Percentiles rank a stretch among this genome's conserved stretches.
These are phyloP conservation scores for Pygoscelis adeliae DNA, from an alignment of 2,113 vertebrate species.

Conservation along the genomic window DNA sequence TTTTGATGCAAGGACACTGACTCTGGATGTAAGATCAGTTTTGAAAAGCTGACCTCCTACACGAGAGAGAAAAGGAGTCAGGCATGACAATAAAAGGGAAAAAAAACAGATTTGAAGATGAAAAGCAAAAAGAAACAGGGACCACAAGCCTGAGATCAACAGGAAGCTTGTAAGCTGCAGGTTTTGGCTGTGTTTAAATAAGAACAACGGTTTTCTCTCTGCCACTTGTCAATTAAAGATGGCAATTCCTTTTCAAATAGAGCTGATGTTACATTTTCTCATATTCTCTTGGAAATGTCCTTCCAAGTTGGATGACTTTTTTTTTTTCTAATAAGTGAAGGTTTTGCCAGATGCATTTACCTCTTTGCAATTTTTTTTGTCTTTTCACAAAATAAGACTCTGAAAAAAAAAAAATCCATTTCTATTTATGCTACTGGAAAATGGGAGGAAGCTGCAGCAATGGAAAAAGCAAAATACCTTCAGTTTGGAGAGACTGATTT, in stretches of 20 bases:
- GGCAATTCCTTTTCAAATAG: background rate
- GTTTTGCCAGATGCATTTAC: background rate
- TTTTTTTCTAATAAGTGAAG: background rate
- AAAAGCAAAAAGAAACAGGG: background rate
- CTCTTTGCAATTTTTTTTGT: background rate
- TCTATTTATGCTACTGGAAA: background rate
- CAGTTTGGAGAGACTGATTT: background rate
- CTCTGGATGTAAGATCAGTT: background rate
- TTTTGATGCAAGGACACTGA: background rate
- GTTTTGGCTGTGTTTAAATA: background rate
- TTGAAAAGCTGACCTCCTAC: background rate
- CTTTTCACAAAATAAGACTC: background rate
- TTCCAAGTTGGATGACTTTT: background rate
- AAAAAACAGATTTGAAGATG: background rate
- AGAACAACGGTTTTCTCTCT: background rate
- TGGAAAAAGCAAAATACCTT: background rate
- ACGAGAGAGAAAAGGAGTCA: background rate
- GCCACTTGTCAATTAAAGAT: background rate
- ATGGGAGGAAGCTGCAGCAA: background rate
- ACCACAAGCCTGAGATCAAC: background rate
- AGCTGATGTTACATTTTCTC: background rate
- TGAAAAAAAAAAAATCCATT: background rate
- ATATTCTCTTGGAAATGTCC: background rate
- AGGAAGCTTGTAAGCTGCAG: background rate
- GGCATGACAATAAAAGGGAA: rapidly evolving